These are phyloP conservation scores for Plebejus anna DNA, from an alignment of 2,888 invertebrate species.

Conservation along the genomic window DNA sequence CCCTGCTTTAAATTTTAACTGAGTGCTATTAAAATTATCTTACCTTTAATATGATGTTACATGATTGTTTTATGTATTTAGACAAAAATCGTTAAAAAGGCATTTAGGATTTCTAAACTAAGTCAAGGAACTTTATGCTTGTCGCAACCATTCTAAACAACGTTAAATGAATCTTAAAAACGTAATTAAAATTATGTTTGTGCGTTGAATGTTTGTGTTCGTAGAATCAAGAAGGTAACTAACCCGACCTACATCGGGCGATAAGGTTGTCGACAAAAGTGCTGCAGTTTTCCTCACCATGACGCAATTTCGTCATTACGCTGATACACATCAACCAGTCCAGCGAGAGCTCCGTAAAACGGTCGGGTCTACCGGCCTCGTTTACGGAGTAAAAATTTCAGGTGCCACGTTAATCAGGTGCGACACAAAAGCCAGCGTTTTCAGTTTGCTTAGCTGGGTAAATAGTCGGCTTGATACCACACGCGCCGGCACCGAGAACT, in stretches of 20 bases:
- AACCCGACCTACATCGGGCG: conserved; percentile 55
- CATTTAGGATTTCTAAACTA: too few relatives aligned
- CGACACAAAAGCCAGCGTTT: conserved; percentile 58
- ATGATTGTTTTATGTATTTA: too few relatives aligned
- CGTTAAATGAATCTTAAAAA: neutral
- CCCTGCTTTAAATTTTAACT: neutral
- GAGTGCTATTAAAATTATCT: too few relatives aligned
- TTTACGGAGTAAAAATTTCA: conserved; percentile 6
- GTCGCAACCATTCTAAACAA: too few relatives aligned
- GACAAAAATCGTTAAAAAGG: neutral
- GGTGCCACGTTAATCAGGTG: conserved; percentile 48
- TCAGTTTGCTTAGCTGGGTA: conserved; percentile 75
- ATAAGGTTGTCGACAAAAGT: conserved; percentile 50
- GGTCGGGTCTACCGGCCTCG: conserved; percentile 12
- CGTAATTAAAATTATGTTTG: neutral
- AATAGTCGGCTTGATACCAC: conserved; percentile 67
- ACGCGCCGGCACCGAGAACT: conserved; percentile 66
- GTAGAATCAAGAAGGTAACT: conserved; percentile 52
- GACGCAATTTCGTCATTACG: conserved; percentile 59
- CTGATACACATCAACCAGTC: conserved; percentile 55
- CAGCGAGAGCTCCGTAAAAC: conserved; percentile 44
- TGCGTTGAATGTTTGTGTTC: conserved; percentile 42
- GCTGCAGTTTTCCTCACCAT: conserved; percentile 53
- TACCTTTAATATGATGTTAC: too few relatives aligned
- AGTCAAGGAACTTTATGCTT: too few relatives aligned